These are phyloP conservation scores for Sebastes diaconus DNA, from an alignment of 2,797 vertebrate species.

Conservation along the genomic window DNA sequence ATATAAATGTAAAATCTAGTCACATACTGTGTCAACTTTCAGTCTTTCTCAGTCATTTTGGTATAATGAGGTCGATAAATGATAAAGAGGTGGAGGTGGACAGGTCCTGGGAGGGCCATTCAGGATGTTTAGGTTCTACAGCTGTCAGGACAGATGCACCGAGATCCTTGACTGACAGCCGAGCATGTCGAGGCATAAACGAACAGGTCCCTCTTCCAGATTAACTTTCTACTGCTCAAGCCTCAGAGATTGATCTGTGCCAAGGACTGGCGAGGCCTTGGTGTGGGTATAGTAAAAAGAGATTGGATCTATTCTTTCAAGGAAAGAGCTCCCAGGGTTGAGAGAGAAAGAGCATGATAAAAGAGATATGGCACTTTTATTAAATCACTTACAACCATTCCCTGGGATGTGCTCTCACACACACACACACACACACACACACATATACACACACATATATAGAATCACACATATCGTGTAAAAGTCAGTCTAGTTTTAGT, in stretches of 20 bases:
- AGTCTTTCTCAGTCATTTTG: not conserved
- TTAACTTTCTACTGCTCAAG: constrained; percentile 58
- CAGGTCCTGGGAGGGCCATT: constrained; percentile 9
- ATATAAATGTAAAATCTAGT: not conserved
- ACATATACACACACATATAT: accelerated
- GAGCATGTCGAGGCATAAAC: constrained; percentile 41
- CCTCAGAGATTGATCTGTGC: constrained; percentile 55
- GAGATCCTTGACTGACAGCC: constrained; percentile 53
- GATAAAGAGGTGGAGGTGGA: constrained; percentile 5
- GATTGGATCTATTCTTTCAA: constrained; percentile 63
- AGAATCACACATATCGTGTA: not conserved
- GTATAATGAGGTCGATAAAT: not conserved
- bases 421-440: not conserved
- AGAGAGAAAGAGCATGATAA: constrained; percentile 27
- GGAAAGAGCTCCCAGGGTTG: constrained; percentile 29
- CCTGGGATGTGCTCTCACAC: not conserved
- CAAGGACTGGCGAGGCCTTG: constrained; percentile 33
- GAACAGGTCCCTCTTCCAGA: constrained; percentile 46
- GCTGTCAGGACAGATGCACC: constrained; percentile 44
- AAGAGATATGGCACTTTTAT: constrained; percentile 47
- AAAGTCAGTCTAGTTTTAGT: not conserved
- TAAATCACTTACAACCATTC: constrained; percentile 44
- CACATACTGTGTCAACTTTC: not conserved
- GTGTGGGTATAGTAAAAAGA: constrained; percentile 50
- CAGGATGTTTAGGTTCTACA: constrained; percentile 8